phyloP scores from a whole-genome alignment of 2,113 vertebrate species.

The Capra hircus region DNA sequence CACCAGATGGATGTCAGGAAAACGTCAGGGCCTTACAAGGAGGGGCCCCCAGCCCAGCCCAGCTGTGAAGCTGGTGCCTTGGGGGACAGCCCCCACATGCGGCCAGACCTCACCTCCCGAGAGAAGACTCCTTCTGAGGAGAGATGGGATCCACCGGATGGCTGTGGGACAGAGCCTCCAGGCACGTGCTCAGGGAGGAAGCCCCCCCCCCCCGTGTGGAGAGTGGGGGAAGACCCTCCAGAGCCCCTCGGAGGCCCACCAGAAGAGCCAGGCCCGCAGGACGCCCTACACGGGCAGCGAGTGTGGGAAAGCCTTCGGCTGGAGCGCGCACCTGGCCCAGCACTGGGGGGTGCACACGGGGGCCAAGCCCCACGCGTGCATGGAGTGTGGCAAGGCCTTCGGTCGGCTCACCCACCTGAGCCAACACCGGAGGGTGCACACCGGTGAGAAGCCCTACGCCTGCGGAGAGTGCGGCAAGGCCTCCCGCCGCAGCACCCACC shows the following conservation, averaged over 20 bases:
- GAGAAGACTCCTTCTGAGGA: neutral
- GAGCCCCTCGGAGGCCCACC: neutral
- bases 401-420: neutral
- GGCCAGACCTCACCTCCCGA: neutral
- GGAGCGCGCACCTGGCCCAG: slow-evolving; percentile 28
- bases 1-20: neutral
- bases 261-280: slow-evolving; percentile 5
- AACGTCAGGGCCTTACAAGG: neutral
- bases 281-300: neutral
- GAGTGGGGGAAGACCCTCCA: neutral
- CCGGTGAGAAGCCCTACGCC: neutral
- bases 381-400: slow-evolving; percentile 40
- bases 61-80: neutral
- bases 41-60: neutral
- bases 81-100: rapidly evolving
- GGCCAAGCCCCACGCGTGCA: neutral
- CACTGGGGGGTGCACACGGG: slow-evolving; percentile 27
- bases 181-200: neutral
- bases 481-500: too few species aligned
- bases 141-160: neutral
- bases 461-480: too few species aligned
- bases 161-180: neutral
- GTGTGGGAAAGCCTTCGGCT: slow-evolving; percentile 40
- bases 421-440: neutral
- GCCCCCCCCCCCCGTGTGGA: neutral